These are phyloP conservation scores for Junco hyemalis DNA, from an alignment of 2,113 vertebrate genomes.

Conservation along the genomic window DNA sequence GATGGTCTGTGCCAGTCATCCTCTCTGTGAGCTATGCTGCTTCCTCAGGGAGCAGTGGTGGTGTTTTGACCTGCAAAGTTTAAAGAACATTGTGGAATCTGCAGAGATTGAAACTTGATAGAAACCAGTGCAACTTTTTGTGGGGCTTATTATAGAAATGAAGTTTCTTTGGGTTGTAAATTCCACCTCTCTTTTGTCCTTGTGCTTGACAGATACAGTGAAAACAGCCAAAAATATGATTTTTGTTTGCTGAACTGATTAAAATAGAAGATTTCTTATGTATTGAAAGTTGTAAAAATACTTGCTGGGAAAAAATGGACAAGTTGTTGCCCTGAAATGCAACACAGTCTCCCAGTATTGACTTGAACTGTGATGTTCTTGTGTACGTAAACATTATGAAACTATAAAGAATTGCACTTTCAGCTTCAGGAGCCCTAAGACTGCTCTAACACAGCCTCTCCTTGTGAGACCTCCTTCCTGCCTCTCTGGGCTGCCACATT, in stretches of 20 bases:
- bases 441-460: background rate
- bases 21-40: background rate
- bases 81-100: background rate
- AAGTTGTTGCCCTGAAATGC: background rate
- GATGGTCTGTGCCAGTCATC: accelerated
- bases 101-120: background rate
- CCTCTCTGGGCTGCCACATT: background rate
- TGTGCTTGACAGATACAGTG: background rate
- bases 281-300: background rate
- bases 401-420: background rate
- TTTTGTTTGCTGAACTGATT: background rate
- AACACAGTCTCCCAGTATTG: background rate
- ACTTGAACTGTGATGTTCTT: background rate
- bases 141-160: background rate
- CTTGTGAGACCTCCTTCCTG: background rate
- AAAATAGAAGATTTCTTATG: background rate
- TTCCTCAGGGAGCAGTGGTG: background rate
- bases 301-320: background rate
- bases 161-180: background rate
- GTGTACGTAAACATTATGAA: background rate
- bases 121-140: background rate
- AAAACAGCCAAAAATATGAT: background rate
- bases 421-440: background rate
- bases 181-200: background rate
- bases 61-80: background rate